Evolutionary conservation across 2,113 vertebrate species (phyloP).

Genomic region (Oophaga pumilio): DNA sequence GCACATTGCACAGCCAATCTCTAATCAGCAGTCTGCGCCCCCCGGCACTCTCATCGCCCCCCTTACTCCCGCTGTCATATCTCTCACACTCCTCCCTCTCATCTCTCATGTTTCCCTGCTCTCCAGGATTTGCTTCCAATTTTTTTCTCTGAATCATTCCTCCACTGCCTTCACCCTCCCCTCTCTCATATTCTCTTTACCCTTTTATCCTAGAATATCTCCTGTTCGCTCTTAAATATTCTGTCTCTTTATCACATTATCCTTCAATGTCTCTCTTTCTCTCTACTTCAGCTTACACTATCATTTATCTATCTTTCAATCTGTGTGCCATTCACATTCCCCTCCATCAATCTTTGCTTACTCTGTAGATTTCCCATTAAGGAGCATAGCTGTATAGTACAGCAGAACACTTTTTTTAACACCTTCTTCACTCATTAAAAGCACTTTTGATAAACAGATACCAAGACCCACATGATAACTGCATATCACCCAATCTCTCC

Average conservation of each 20-base stretch:
- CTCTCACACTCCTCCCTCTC: constrained; percentile 46
- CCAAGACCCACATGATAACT: constrained; percentile 9
- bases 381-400: constrained; percentile 4
- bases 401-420: constrained; percentile 15
- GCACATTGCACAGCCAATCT: constrained; percentile 50
- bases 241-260: constrained; percentile 22
- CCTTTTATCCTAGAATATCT: constrained; percentile 24
- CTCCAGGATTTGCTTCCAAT: constrained; percentile 52
- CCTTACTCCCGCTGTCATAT: constrained; percentile 27
- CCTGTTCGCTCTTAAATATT: constrained; percentile 8
- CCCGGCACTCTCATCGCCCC: constrained; percentile 32
- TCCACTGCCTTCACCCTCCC: constrained; percentile 37
- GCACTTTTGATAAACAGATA: constrained; percentile 24
- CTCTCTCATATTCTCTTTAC: constrained; percentile 2
- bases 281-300: constrained; percentile 23
- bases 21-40: constrained; percentile 56
- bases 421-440: constrained; percentile 43
- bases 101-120: constrained; percentile 53
- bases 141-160: constrained; percentile 51
- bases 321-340: constrained; percentile 18
- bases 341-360: constrained; percentile 37
- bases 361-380: constrained; percentile 44
- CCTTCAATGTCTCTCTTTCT: constrained; percentile 30
- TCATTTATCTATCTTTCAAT: constrained; percentile 29
- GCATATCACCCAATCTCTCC: constrained; percentile 4